Percentiles rank a stretch among this genome's conserved stretches.
phyloP scores from a whole-genome alignment of 2,797 vertebrate species.

The Mormyrops boulengeri region DNA sequence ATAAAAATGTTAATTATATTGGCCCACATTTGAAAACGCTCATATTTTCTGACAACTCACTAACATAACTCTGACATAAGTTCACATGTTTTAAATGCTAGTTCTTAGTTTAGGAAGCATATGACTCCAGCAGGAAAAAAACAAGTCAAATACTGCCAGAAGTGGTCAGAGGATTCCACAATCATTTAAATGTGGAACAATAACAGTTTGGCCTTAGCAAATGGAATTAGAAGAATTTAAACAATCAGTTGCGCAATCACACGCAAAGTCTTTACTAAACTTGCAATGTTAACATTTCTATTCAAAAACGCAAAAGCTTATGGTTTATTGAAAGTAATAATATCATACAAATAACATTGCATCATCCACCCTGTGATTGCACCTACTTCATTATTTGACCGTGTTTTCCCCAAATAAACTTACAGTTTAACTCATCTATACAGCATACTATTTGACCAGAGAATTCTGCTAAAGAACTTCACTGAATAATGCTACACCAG shows the following conservation, averaged over 20 bases:
- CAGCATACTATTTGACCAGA: background rate
- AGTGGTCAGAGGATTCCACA: background rate
- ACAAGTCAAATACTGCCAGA: background rate
- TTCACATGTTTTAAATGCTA: background rate
- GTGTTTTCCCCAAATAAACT: background rate
- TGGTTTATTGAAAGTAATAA: background rate
- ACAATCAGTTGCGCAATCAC: background rate
- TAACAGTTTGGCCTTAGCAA: background rate
- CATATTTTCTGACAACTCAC: background rate
- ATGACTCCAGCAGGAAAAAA: background rate
- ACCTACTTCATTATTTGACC: background rate
- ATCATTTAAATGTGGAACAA: background rate
- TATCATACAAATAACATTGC: background rate
- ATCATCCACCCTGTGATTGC: background rate
- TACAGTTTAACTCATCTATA: background rate
- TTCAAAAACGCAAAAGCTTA: background rate
- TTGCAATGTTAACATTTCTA: background rate
- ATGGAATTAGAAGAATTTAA: background rate
- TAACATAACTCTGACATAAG: background rate
- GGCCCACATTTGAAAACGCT: background rate
- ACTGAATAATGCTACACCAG: background rate
- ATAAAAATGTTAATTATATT: background rate
- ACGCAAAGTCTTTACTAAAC: background rate
- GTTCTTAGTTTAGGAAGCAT: background rate
- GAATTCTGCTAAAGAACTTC: background rate